Conservation (phyloP, 1,140 invertebrate species). For the Sitophilus oryzae region DNA sequence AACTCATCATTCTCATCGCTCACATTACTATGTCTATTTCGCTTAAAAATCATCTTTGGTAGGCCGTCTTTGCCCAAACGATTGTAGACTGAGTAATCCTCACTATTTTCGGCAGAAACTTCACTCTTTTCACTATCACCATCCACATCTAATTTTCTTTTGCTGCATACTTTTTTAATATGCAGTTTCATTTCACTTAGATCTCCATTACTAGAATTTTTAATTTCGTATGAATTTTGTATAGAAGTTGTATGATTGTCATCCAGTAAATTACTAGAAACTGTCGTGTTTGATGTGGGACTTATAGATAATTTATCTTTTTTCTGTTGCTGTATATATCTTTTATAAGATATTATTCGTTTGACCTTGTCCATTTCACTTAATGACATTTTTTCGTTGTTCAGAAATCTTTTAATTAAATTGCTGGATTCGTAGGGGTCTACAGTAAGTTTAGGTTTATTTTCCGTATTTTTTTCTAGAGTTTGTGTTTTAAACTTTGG, state of each 20-base stretch:
- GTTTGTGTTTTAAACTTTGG: conserved; percentile 20
- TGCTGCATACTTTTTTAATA: conserved; percentile 21
- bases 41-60: conserved; percentile 37
- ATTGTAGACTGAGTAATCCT: conserved; percentile 28
- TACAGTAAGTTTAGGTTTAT: conserved; percentile 1
- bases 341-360: conserved; percentile 35
- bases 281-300: conserved; percentile 1
- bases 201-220: neutral
- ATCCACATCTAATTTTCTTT: conserved; percentile 8
- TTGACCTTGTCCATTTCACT: conserved; percentile 34
- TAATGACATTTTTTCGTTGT: conserved; percentile 27
- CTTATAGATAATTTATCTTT: conserved; percentile 16
- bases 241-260: neutral
- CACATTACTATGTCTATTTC: conserved; percentile 15
- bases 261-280: neutral
- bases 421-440: conserved; percentile 14
- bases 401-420: conserved; percentile 33
- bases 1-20: conserved; percentile 22
- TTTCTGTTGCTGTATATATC: conserved; percentile 28
- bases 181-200: neutral
- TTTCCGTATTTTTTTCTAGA: conserved; percentile 2
- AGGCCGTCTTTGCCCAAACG: conserved; percentile 27
- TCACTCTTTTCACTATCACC: conserved; percentile 16
- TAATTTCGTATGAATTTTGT: neutral
- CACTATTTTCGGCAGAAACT: conserved; percentile 12